Evolutionary conservation across 1,140 invertebrate genomes (phyloP).

Genomic region (fruit fly (Drosophila melanogaster)): DNA sequence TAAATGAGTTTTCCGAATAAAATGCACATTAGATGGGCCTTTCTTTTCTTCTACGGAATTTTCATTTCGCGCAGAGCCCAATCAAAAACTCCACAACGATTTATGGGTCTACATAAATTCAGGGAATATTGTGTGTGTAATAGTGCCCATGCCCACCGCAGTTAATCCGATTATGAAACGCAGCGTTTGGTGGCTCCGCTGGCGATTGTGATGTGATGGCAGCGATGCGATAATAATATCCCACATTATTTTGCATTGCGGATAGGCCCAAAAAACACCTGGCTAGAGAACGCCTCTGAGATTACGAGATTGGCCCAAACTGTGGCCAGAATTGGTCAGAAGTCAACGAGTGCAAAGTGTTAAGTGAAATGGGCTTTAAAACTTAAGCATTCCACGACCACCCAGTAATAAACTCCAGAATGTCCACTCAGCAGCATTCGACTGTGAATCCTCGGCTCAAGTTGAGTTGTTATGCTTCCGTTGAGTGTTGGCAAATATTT

Average conservation of each 20-base stretch:
- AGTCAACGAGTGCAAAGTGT: slow-evolving; percentile 38
- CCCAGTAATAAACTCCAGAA: slow-evolving; percentile 36
- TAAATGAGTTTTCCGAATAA: slow-evolving; percentile 45
- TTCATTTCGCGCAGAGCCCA: slow-evolving; percentile 53
- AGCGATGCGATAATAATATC: slow-evolving; percentile 37
- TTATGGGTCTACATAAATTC: slow-evolving; percentile 79
- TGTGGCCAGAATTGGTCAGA: slow-evolving; percentile 10
- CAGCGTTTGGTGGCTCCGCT: slow-evolving; percentile 29
- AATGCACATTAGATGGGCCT: slow-evolving; percentile 56
- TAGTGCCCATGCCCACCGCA: slow-evolving; percentile 66
- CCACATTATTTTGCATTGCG: slow-evolving; percentile 51
- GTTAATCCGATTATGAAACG: slow-evolving; percentile 79
- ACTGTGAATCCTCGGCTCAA: slow-evolving; percentile 66
- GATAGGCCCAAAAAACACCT: slow-evolving; percentile 24
- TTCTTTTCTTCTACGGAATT: slow-evolving; percentile 43
- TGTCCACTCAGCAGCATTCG: slow-evolving; percentile 34
- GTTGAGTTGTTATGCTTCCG: slow-evolving; percentile 82
- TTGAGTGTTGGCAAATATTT: slow-evolving; percentile 82
- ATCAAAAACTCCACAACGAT: slow-evolving; percentile 65
- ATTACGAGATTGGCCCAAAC: slow-evolving; percentile 5
- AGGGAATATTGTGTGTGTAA: slow-evolving; percentile 60
- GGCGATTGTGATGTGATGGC: slow-evolving; percentile 27
- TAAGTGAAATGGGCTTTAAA: slow-evolving; percentile 54
- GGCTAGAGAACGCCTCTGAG: slow-evolving; percentile 27
- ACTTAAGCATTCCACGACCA: slow-evolving; percentile 16